These are phyloP conservation scores for Etheostoma nigrum DNA, from an alignment of 2,797 vertebrate genomes.

Conservation along the genomic window DNA sequence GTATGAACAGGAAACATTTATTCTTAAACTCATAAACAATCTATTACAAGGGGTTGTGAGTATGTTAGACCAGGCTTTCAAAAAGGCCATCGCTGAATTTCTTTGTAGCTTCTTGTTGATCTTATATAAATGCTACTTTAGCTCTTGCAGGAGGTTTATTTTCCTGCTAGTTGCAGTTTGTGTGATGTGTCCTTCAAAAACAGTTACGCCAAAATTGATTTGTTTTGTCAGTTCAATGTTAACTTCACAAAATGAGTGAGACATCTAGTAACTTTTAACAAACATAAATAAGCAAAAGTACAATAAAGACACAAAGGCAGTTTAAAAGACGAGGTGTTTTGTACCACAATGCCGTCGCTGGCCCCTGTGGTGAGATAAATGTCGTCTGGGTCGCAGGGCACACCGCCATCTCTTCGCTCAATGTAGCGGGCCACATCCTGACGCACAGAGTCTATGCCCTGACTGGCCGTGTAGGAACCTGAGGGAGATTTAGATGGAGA, in stretches of 20 bases:
- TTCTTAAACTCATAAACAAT: not conserved
- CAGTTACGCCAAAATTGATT: not conserved
- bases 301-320: slow-evolving; percentile 14
- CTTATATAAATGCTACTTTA: not conserved
- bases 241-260: not conserved
- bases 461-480: slow-evolving; percentile 93
- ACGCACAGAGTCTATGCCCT: slow-evolving; percentile 89
- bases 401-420: slow-evolving; percentile 87
- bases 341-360: slow-evolving; percentile 92
- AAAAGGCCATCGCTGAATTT: slow-evolving; percentile 2
- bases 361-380: slow-evolving; percentile 93
- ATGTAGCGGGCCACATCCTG: slow-evolving; percentile 90
- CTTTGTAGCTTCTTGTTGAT: not conserved
- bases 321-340: not conserved
- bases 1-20: not conserved
- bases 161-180: not conserved
- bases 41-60: not conserved
- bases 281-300: not conserved
- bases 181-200: not conserved
- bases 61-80: not conserved
- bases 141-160: not conserved
- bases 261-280: not conserved
- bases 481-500: slow-evolving; percentile 27
- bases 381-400: slow-evolving; percentile 86
- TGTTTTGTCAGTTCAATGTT: not conserved